phyloP scores from a whole-genome alignment of 2,797 vertebrate species.

The Pipistrellus nathusii region DNA sequence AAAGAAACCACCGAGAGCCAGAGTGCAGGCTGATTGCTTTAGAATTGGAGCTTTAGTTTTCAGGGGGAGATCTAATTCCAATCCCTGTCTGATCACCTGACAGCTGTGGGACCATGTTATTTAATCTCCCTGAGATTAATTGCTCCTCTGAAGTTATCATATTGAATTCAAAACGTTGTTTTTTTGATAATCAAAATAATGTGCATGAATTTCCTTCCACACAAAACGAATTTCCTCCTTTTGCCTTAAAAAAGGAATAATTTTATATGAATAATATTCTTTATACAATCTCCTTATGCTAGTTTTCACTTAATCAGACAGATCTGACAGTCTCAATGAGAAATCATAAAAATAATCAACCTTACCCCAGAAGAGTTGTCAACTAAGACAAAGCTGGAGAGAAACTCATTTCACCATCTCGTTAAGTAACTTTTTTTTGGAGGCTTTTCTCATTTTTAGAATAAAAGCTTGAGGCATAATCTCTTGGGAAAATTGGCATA shows the following conservation, averaged over 20 bases:
- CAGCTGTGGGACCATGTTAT: background rate
- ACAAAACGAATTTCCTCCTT: slow-evolving; percentile 53
- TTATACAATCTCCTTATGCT: slow-evolving; percentile 43
- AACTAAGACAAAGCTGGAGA: slow-evolving; percentile 52
- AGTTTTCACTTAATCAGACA: slow-evolving; percentile 59
- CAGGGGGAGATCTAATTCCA: background rate
- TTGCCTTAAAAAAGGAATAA: slow-evolving; percentile 47
- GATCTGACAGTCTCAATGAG: slow-evolving; percentile 41
- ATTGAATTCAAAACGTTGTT: slow-evolving; percentile 5
- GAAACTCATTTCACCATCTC: slow-evolving; percentile 56
- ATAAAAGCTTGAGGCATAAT: slow-evolving; percentile 11
- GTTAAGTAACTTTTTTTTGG: slow-evolving; percentile 47
- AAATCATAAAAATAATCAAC: slow-evolving; percentile 64
- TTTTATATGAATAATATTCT: slow-evolving; percentile 49
- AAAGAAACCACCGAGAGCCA: background rate
- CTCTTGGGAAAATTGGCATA: slow-evolving; percentile 20
- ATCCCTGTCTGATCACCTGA: background rate
- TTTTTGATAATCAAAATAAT: slow-evolving; percentile 50
- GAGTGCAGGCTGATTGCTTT: background rate
- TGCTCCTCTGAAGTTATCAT: slow-evolving; percentile 16
- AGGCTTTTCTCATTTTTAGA: slow-evolving; percentile 58
- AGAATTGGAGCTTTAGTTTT: slow-evolving; percentile 22
- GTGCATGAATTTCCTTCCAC: slow-evolving; percentile 32
- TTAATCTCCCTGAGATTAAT: slow-evolving; percentile 39
- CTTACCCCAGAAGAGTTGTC: slow-evolving; percentile 51